Base-by-base conservation (phyloP, 1,140 invertebrate genomes). In the Eupristina koningsbergeri region DNA sequence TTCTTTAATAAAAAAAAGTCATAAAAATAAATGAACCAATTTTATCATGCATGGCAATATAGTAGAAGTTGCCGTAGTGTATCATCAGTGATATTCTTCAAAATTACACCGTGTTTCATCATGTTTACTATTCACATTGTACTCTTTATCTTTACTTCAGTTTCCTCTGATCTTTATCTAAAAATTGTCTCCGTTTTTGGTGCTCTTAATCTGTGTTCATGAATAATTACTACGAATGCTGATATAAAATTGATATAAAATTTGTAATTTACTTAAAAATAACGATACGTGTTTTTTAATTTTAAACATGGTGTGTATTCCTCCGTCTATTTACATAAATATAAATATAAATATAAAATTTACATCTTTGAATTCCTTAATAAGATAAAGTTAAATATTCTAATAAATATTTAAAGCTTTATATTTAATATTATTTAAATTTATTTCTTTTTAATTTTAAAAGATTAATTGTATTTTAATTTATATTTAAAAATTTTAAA, bases 141-240 rank as follows among this genome's bases (percentile, higher is more conserved):
- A 9, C 29, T 69, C 11, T 71, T 71, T 41, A 41, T 36, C 11
- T 71, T 71, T 41, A 41, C 67, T 71, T n/a, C 3, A 41, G 22
- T 39, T 71, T 71, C 67, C 67, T 36, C 22, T 41, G 34, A 71
- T 71, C 36, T 71, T 71, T 71, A 71, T 71, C 17, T 41, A 71
- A 64, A 34, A 64, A 9, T 31, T 31, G 31, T 2, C 61, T 64
- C 61, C 31, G 34, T 13, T 15, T 64, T 31, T 5, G 3, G 6
- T 0, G 17, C 26, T 69, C 9, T n/a, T 71, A 39, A 41, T 41
- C 67, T 71, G 19, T 41, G 11, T 71, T 71, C 41, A 41, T 71
- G 22, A 71, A 41, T 71, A 39, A 71, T 41, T 71, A 71, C 36
- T 71, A n/a, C 0, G 41, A 26, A 6, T n/a, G 39, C 3, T 41